Conservation (phyloP, 1,140 invertebrate species). For the Rhyzopertha dominica region DNA sequence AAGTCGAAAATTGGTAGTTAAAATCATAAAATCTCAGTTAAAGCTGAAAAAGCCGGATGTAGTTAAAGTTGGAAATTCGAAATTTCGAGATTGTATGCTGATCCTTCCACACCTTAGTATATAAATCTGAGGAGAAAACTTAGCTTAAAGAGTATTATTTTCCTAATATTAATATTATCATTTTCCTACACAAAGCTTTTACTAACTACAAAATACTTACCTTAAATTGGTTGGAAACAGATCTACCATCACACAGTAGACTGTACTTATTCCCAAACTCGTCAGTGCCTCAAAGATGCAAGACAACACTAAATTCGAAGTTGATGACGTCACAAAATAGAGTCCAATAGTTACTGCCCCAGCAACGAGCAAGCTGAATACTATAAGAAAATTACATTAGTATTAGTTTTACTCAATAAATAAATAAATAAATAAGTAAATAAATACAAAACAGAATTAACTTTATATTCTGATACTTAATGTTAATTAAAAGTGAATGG, state of each 20-base stretch:
- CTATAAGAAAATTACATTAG: slow-evolving; percentile 49
- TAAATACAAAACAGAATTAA: too few relatives aligned
- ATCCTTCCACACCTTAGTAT: background rate
- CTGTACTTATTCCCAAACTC: slow-evolving; percentile 66
- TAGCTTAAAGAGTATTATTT: background rate
- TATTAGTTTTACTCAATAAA: too few relatives aligned
- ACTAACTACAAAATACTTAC: slow-evolving; percentile 47
- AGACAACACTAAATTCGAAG: slow-evolving; percentile 65
- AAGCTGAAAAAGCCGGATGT: too few relatives aligned
- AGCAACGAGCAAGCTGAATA: slow-evolving; percentile 66
- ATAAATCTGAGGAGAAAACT: background rate
- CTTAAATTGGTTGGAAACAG: slow-evolving; percentile 73
- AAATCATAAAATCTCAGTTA: too few relatives aligned
- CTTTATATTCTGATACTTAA: too few relatives aligned
- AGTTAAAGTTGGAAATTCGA: too few relatives aligned
- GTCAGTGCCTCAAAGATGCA: slow-evolving; percentile 72
- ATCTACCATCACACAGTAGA: slow-evolving; percentile 71
- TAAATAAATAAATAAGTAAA: too few relatives aligned
- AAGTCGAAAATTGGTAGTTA: too few relatives aligned
- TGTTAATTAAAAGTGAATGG: too few relatives aligned
- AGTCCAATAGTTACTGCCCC: slow-evolving; percentile 69
- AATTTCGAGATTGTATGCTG: too few relatives aligned
- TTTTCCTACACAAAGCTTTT: background rate
- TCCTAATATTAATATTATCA: background rate
- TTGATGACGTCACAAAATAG: slow-evolving; percentile 65